These are phyloP conservation scores for Agrochola lota DNA, from an alignment of 2,888 invertebrate genomes.

Conservation along the genomic window DNA sequence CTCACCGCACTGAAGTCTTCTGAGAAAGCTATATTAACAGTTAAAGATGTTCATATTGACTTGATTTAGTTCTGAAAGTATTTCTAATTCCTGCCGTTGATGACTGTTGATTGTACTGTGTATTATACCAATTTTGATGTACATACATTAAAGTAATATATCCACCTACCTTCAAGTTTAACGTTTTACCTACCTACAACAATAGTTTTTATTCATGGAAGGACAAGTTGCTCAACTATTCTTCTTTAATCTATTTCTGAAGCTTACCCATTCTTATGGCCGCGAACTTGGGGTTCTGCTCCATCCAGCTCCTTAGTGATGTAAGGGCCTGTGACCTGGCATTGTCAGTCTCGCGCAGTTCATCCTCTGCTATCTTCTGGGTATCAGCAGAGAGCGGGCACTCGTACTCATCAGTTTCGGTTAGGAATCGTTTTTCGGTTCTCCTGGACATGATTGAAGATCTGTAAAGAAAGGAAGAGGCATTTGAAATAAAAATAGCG, in stretches of 20 bases:
- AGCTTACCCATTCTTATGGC: conserved; percentile 92
- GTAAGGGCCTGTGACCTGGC: conserved; percentile 92
- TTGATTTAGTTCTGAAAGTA: not conserved
- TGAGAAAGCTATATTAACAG: not conserved
- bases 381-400: conserved; percentile 91
- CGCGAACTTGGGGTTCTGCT: conserved; percentile 92
- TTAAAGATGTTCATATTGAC: not conserved
- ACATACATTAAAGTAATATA: not conserved
- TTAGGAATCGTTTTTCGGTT: conserved; percentile 87
- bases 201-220: not conserved
- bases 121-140: not conserved
- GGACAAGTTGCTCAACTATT: not conserved
- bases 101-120: not conserved
- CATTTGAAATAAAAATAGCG: not conserved
- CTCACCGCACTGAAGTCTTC: not conserved
- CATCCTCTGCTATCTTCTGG: conserved; percentile 91
- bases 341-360: conserved; percentile 93
- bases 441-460: conserved; percentile 80
- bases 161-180: not conserved
- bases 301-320: conserved; percentile 93
- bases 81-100: not conserved
- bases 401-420: conserved; percentile 91
- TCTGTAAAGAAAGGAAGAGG: conserved; percentile 34
- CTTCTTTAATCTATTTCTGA: not conserved
- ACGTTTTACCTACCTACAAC: not conserved